Percentiles rank a stretch among this genome's conserved stretches.
Conservation (phyloP, 2,888 invertebrate genomes). For the Rhimphoctona megacephalus region DNA sequence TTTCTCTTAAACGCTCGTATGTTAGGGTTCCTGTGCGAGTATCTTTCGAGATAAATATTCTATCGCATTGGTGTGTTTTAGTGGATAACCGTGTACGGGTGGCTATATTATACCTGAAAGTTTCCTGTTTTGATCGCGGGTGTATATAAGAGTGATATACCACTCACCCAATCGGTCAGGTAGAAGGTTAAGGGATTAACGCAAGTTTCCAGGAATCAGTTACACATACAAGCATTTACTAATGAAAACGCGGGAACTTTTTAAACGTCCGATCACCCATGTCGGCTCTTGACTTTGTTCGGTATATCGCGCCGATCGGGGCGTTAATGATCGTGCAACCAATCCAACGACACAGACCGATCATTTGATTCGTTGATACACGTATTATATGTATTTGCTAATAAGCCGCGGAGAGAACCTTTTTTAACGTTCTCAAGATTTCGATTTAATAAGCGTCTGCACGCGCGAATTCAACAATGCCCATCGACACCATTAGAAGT, state of each 20-base stretch:
- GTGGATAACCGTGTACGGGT: conserved; percentile 52
- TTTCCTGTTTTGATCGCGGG: conserved; percentile 60
- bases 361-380: conserved; percentile 1
- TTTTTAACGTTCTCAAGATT: neutral
- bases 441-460: conserved; percentile 49
- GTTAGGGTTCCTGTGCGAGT: neutral
- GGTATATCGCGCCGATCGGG: conserved; percentile 57
- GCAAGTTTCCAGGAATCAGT: conserved; percentile 61
- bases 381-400: neutral
- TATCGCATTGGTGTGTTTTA: conserved; percentile 54
- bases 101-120: conserved; percentile 54
- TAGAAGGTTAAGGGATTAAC: conserved; percentile 22
- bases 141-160: conserved; percentile 21
- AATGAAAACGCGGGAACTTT: conserved; percentile 41
- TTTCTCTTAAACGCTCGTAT: conserved; percentile 17
- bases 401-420: neutral
- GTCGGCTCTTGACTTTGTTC: conserved; percentile 63
- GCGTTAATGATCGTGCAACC: conserved; percentile 65
- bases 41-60: conserved; percentile 54
- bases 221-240: conserved; percentile 40
- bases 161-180: conserved; percentile 30
- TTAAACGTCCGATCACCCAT: conserved; percentile 65
- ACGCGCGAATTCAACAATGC: conserved; percentile 44
- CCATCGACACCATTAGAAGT: conserved; percentile 15
- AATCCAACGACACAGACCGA: conserved; percentile 40